phyloP scores from a whole-genome alignment of 2,797 vertebrate genomes.

The Prunella strophiata region DNA sequence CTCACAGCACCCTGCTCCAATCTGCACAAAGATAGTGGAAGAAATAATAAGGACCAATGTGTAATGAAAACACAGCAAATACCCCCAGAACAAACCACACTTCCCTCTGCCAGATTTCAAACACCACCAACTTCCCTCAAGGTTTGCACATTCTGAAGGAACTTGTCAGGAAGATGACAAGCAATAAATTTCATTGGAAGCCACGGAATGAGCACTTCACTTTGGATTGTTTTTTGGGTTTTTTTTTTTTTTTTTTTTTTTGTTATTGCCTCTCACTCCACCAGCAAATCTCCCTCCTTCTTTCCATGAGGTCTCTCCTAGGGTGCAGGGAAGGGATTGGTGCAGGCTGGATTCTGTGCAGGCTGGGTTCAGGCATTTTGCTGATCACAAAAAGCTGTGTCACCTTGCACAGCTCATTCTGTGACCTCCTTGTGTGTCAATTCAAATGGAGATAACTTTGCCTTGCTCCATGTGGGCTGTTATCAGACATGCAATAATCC shows the following conservation, averaged over 20 bases:
- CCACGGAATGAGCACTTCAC: neutral
- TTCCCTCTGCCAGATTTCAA: neutral
- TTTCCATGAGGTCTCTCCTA: neutral
- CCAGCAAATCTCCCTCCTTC: neutral
- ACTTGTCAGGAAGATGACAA: neutral
- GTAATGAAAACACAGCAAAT: neutral
- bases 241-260: neutral
- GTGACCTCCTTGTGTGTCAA: rapidly evolving
- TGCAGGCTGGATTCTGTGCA: neutral
- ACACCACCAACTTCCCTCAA: neutral
- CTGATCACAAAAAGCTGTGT: neutral
- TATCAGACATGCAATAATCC: neutral
- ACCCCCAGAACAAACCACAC: neutral
- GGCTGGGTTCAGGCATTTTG: neutral
- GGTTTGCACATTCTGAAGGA: neutral
- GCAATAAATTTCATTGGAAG: neutral
- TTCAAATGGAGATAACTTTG: neutral
- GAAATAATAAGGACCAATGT: neutral
- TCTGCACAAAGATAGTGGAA: neutral
- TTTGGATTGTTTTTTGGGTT: neutral
- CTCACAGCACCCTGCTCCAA: neutral
- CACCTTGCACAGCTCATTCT: neutral
- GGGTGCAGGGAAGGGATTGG: neutral
- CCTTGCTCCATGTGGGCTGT: neutral
- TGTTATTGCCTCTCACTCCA: neutral